phyloP scores from a whole-genome alignment of 35 echinoderm and acorn worm genomes.

The Diadema setosum region DNA sequence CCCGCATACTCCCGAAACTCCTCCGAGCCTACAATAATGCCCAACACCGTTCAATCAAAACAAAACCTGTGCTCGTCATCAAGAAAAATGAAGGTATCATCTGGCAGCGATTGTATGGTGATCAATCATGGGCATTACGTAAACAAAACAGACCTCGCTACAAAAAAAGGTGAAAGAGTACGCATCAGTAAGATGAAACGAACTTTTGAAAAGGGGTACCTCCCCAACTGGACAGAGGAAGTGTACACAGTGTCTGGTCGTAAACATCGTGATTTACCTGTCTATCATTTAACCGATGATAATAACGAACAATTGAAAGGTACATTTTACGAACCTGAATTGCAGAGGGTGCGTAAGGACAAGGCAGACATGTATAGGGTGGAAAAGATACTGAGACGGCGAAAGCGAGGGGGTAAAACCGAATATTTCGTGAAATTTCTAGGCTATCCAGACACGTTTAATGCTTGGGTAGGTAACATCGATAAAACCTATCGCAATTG shows the following conservation, averaged over 20 bases:
- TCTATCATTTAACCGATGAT: not conserved
- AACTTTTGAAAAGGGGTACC: constrained; percentile 36
- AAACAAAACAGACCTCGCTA: too few relatives aligned
- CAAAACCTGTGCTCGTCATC: not conserved
- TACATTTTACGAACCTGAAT: constrained; percentile 17
- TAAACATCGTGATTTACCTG: not conserved
- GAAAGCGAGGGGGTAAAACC: constrained; percentile 14
- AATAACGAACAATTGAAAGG: not conserved
- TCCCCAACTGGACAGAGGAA: constrained; percentile 28
- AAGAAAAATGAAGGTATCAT: not conserved
- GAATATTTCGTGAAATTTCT: constrained; percentile 81
- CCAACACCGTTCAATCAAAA: constrained; percentile 8
- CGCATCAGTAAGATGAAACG: constrained; percentile 17
- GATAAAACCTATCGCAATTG: not conserved
- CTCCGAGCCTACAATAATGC: constrained; percentile 17
- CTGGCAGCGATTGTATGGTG: not conserved
- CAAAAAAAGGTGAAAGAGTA: not conserved
- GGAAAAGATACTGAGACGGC: constrained; percentile 52
- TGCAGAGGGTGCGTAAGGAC: not conserved
- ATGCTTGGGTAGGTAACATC: constrained; percentile 54
- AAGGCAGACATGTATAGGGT: constrained; percentile 19
- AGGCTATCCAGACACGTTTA: constrained; percentile 71
- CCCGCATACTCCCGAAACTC: not conserved
- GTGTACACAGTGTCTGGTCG: not conserved
- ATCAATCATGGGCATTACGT: too few relatives aligned